Conservation (phyloP, 1,140 invertebrate species). For the Mizuhopecten yessoensis region DNA sequence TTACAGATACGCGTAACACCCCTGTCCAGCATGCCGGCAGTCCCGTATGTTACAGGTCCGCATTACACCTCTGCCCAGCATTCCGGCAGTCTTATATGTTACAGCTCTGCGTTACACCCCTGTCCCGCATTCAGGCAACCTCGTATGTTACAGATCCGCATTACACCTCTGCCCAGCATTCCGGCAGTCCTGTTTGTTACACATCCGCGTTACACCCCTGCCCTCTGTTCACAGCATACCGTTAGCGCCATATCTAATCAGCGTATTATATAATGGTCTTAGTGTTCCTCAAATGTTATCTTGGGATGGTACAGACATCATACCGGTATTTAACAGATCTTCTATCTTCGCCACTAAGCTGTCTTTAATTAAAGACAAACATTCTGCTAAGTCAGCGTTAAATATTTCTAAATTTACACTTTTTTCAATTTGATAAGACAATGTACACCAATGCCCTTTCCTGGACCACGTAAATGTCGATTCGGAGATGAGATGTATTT, state of each 20-base stretch:
- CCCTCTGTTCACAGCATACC: not conserved
- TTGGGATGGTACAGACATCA: not conserved
- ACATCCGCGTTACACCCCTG: not conserved
- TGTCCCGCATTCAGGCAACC: too few relatives aligned
- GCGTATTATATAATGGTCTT: not conserved
- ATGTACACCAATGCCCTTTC: not conserved
- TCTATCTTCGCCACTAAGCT: not conserved
- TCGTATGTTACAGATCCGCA: too few relatives aligned
- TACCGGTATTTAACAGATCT: conserved; percentile 3
- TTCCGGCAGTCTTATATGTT: too few relatives aligned
- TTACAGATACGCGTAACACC: too few relatives aligned
- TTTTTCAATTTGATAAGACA: not conserved
- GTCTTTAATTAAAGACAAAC: conserved; percentile 2
- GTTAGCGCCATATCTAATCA: not conserved
- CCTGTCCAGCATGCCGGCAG: too few relatives aligned
- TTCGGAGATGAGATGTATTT: too few relatives aligned
- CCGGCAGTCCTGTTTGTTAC: not conserved
- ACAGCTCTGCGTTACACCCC: too few relatives aligned
- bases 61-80: too few relatives aligned
- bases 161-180: not conserved
- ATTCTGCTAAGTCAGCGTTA: not conserved
- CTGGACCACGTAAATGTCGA: too few relatives aligned
- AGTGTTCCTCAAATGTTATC: not conserved
- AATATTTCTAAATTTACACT: not conserved
- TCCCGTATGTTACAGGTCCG: too few relatives aligned